phyloP scores from a whole-genome alignment of 2,888 invertebrate species.

The Orthonychiurus folsomi region DNA sequence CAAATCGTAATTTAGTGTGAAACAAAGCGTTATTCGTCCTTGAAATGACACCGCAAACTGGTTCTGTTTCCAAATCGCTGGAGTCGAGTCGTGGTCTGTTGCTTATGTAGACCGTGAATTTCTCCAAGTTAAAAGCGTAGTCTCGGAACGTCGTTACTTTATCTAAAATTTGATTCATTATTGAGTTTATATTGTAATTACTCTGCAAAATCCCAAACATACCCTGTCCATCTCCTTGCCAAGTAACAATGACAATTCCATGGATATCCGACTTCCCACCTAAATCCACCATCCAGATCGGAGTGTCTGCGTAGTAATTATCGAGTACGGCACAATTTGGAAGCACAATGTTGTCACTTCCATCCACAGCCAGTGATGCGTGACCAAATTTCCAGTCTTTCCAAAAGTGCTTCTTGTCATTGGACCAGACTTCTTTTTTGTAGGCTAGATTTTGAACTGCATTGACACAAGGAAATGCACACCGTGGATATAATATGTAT shows the following conservation, averaged over 20 bases:
- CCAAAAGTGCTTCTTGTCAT: slow-evolving; percentile 48
- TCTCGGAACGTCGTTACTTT: slow-evolving; percentile 42
- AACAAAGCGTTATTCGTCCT: slow-evolving; percentile 48
- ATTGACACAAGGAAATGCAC: slow-evolving; percentile 12
- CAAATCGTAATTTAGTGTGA: slow-evolving; percentile 46
- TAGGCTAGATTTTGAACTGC: slow-evolving; percentile 49
- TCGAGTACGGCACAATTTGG: slow-evolving; percentile 48
- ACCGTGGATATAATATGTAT: background rate
- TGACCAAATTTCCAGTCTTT: slow-evolving; percentile 44
- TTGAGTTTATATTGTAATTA: background rate
- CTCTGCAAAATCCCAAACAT: too few relatives aligned
- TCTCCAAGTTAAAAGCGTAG: slow-evolving; percentile 48
- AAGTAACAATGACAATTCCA: slow-evolving; percentile 48
- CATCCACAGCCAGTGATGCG: slow-evolving; percentile 47
- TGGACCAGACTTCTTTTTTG: slow-evolving; percentile 48
- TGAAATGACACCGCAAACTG: slow-evolving; percentile 46
- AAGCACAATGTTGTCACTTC: slow-evolving; percentile 44
- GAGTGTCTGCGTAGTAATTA: slow-evolving; percentile 49
- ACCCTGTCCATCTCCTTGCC: slow-evolving; percentile 48
- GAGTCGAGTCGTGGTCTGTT: slow-evolving; percentile 42
- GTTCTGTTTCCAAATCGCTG: slow-evolving; percentile 39
- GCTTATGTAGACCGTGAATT: slow-evolving; percentile 48
- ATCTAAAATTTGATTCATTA: slow-evolving; percentile 37
- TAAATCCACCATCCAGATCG: slow-evolving; percentile 50
- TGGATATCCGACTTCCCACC: slow-evolving; percentile 45